These are phyloP conservation scores for Ochropacha duplaris DNA, from an alignment of 2,888 invertebrate genomes.

Conservation along the genomic window DNA sequence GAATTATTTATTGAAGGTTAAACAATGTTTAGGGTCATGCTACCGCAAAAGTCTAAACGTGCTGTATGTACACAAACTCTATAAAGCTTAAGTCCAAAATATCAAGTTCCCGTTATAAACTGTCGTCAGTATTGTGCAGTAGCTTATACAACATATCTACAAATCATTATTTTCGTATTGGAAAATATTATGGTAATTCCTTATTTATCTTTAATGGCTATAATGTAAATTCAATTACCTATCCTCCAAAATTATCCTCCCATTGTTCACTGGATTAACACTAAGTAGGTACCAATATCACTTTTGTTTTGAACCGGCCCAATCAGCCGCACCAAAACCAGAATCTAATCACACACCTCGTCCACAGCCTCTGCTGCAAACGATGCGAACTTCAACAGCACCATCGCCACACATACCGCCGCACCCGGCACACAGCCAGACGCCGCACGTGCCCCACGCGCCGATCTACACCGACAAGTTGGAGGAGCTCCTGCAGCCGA, in stretches of 20 bases:
- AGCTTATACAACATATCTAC: neutral
- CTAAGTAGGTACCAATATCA: too few relatives aligned
- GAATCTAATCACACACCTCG: neutral
- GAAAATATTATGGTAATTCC: neutral
- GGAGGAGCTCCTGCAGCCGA: constrained; percentile 68
- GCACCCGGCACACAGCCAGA: constrained; percentile 68
- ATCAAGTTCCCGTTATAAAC: too few relatives aligned
- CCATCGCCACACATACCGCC: constrained; percentile 83
- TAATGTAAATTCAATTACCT: too few relatives aligned
- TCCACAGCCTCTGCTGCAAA: constrained; percentile 84
- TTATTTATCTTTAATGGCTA: neutral
- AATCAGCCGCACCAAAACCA: neutral
- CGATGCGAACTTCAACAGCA: constrained; percentile 84
- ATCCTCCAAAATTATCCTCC: too few relatives aligned
- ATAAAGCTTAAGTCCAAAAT: too few relatives aligned
- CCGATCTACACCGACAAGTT: constrained; percentile 69
- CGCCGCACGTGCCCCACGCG: constrained; percentile 66
- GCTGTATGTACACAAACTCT: too few relatives aligned
- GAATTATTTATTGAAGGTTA: neutral
- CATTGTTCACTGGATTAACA: too few relatives aligned
- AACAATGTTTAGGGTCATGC: neutral
- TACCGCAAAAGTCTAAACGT: neutral
- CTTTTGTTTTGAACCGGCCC: too few relatives aligned
- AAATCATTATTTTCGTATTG: neutral
- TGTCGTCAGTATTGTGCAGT: too few relatives aligned